Evolutionary conservation across 1,140 invertebrate genomes (phyloP), one percentile per base, ranked within the genome.

Genomic region (Atta texana): DNA sequence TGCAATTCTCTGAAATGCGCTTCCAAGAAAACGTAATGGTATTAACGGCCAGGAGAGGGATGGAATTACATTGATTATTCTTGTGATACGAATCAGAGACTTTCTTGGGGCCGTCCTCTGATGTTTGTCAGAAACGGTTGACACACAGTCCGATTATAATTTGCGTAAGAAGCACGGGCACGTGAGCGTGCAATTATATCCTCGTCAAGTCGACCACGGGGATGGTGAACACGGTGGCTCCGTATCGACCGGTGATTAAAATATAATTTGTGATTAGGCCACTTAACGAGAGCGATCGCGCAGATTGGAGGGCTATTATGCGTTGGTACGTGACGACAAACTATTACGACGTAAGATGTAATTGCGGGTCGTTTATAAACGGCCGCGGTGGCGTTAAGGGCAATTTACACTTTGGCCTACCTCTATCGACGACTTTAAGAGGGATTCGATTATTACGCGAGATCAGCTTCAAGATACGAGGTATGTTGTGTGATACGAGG

Each of bases 181-280:
- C 88, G 91, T 91, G 88, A 92, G 88, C 75, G 81, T 68, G 87
- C 90, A 92, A 92, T 92, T 92, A 91, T 92, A 90, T 90, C 85
- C 91, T 91, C 88, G 86, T 91, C 89, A 88, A 75, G 86, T 87
- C 76, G 3, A 18, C 21, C 72, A 14, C 8, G 64, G 8, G 34
- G n/a, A 0, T n/a, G 39, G 39, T n/a, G 66, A 6, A 16, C 14
- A 14, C 44, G 24, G 14, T 3, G 18, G 55, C n/a, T n/a, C 55
- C 64, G 64, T 88, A 93, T 92, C 90, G 91, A 88, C 68, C 80
- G 69, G 87, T 90, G 92, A 93, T 93, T 93, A 93, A 93, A 92
- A 92, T 91, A 92, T 92, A 93, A 93, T 92, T 93, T 91, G 88
- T 86, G 92, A 93, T 92, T 92, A 92, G 88, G 71, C 84, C 90